Base-by-base conservation (phyloP, 2,797 vertebrate species). In the Pangasius mekongensis region DNA sequence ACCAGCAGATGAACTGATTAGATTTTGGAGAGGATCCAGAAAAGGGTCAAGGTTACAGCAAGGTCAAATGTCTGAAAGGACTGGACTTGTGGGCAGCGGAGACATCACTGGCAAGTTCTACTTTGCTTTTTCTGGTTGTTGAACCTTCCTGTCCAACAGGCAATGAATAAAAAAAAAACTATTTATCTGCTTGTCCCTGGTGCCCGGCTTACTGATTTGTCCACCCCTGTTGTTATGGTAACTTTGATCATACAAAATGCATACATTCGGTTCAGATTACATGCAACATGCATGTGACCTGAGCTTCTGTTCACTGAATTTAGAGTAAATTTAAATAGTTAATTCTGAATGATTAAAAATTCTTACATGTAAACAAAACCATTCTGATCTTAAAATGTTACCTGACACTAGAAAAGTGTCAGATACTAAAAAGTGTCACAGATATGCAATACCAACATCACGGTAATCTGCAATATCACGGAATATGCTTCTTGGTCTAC, bases 271-370 rank as follows among this genome's bases (percentile, higher is more conserved):
- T 62, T 82, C 36, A 62, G 33, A n/a, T 62, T 82, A 39, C 36
- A 62, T 62, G 58, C 36, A n/a, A 27, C 56, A 8, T 62, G 33
- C 11, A 62, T n/a, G 58, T 14, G 22, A 60, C 27, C 80, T 58
- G 24, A 4, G 30, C 36, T 36, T 39, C 36, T 7, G 24, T 62
- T 82, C 22, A 27, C 11, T 43, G 6, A 8, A 62, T 82, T 27
- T 43, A 43, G 5, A 62, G 39, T n/a, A 47, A 62, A 43, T n/a
- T n/a, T 43, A 83, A 43, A 56, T 58, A 58, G 27, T 77, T 30
- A 9, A 62, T 64, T 82, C 58, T 82, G 80, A 62, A 43, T n/a
- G 13, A 43, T 39, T 58, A 82, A 60, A 82, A 80, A 80, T 18
- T 54, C 49, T 77, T 52, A 8, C 74, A 49, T n/a, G 47, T 36